A percentile compares a stretch with the other conserved stretches of the same genome.
Conservation (phyloP, 2,888 invertebrate genomes). For the Ptychoptera contaminata region DNA sequence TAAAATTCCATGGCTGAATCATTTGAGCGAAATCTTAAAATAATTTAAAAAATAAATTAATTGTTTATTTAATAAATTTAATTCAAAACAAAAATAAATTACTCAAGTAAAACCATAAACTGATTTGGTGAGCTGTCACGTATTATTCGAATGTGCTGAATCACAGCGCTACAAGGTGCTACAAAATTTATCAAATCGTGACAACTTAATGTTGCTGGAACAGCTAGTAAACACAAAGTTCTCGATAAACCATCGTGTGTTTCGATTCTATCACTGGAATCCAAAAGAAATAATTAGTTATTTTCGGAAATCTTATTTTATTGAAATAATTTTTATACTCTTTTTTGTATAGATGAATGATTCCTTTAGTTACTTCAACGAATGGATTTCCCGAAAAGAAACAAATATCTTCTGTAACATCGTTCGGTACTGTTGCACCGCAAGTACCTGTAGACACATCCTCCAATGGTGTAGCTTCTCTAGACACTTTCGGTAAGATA, state of each 20-base stretch:
- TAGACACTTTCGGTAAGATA: constrained; percentile 43
- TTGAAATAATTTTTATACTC: constrained; percentile 47
- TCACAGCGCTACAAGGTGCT: constrained; percentile 79
- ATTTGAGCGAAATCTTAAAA: constrained; percentile 47
- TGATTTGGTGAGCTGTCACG: constrained; percentile 86
- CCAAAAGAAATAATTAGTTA: constrained; percentile 5
- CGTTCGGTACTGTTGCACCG: constrained; percentile 14
- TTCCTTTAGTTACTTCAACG: constrained; percentile 92
- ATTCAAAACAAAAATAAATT: constrained; percentile 20
- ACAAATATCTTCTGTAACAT: constrained; percentile 40
- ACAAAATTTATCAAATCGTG: constrained; percentile 88
- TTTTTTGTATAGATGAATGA: constrained; percentile 93
- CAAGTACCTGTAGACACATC: constrained; percentile 11
- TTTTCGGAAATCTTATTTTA: background rate
- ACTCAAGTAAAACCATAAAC: constrained; percentile 93
- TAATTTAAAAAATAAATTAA: background rate
- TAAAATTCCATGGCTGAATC: constrained; percentile 83
- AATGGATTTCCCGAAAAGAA: constrained; percentile 95
- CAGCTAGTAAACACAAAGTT: constrained; percentile 74
- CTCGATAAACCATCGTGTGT: constrained; percentile 57
- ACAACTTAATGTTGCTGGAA: constrained; percentile 81
- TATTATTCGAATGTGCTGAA: constrained; percentile 82
- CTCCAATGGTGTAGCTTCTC: constrained; percentile 34
- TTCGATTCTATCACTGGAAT: constrained; percentile 53
- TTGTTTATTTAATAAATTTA: constrained; percentile 6